Conservation (phyloP, 2,888 invertebrate genomes). For the Ellobium chinense region DNA sequence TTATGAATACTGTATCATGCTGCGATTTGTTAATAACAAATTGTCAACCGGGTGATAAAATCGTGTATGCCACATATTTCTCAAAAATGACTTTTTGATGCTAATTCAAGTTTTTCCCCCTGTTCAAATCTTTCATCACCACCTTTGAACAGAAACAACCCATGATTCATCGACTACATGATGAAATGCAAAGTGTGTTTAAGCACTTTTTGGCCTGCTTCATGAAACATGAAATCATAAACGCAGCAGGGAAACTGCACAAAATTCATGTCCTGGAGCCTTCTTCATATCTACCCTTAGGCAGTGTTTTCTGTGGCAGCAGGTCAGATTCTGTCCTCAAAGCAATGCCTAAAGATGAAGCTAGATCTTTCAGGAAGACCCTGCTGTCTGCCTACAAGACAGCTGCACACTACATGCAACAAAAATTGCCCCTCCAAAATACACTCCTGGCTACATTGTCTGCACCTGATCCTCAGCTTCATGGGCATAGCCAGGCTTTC, state of each 20-base stretch:
- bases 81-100: too few species aligned
- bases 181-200: background rate
- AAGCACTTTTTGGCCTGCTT: background rate
- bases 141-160: background rate
- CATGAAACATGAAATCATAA: background rate
- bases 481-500: background rate
- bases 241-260: background rate
- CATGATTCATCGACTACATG: background rate
- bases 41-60: too few species aligned
- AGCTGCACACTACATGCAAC: background rate
- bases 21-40: too few species aligned
- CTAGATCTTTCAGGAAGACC: background rate
- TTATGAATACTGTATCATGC: too few species aligned
- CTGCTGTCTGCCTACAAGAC: background rate
- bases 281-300: background rate
- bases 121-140: background rate
- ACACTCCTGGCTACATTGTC: background rate
- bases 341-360: background rate
- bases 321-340: background rate
- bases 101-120: too few species aligned
- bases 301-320: background rate
- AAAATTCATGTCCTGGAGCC: background rate
- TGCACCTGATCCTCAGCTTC: background rate
- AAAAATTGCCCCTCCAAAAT: background rate
- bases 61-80: too few species aligned